Conservation (phyloP, 2,888 invertebrate species). For the Apamea epomidion region DNA sequence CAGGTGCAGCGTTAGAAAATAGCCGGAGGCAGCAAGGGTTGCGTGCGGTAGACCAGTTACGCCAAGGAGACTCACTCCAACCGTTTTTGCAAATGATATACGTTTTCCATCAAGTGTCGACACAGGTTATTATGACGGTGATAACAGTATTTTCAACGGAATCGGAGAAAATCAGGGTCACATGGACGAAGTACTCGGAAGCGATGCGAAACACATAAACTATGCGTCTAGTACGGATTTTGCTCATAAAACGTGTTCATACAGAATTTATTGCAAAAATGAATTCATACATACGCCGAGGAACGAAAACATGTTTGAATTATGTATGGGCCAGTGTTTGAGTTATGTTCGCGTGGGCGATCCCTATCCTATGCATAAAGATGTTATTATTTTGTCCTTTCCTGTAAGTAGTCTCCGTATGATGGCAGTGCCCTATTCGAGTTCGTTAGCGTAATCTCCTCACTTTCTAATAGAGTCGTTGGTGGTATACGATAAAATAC, state of each 20-base stretch:
- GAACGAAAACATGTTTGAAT: slow-evolving; percentile 80
- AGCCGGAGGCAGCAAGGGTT: slow-evolving; percentile 83
- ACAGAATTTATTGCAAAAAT: slow-evolving; percentile 80
- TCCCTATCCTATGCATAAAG: slow-evolving; percentile 78
- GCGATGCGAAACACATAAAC: slow-evolving; percentile 56
- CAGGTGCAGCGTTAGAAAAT: slow-evolving; percentile 85
- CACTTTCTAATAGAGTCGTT: slow-evolving; percentile 80
- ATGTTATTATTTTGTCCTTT: slow-evolving; percentile 79
- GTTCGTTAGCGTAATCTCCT: slow-evolving; percentile 82
- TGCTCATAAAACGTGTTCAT: slow-evolving; percentile 71
- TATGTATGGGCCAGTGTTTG: slow-evolving; percentile 78
- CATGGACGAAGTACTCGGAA: slow-evolving; percentile 46
- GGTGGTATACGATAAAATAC: slow-evolving; percentile 73
- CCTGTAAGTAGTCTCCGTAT: slow-evolving; percentile 72
- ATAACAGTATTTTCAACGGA: slow-evolving; percentile 71
- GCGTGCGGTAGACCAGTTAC: slow-evolving; percentile 87
- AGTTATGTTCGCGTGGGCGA: slow-evolving; percentile 81
- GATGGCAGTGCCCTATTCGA: slow-evolving; percentile 72
- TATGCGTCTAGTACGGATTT: slow-evolving; percentile 65
- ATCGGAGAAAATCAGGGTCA: slow-evolving; percentile 51
- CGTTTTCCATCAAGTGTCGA: slow-evolving; percentile 83
- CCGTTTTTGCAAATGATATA: slow-evolving; percentile 86
- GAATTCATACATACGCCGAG: slow-evolving; percentile 76
- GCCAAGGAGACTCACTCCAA: slow-evolving; percentile 82
- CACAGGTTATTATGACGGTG: slow-evolving; percentile 68